These are phyloP conservation scores for Benitochromis conjunctus DNA, from an alignment of 2,113 vertebrate genomes.

Conservation along the genomic window DNA sequence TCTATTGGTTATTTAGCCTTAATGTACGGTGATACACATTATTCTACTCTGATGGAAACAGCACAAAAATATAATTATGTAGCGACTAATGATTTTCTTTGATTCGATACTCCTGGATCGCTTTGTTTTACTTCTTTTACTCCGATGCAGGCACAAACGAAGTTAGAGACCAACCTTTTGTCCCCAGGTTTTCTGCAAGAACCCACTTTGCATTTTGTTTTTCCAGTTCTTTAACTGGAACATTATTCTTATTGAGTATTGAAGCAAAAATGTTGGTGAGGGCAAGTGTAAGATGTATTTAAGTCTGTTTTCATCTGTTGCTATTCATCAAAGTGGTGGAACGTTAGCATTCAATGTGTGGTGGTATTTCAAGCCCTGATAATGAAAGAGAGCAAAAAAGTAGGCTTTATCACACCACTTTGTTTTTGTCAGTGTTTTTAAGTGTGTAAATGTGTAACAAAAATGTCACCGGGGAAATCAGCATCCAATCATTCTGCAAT, in stretches of 20 bases:
- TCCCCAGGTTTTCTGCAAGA: neutral
- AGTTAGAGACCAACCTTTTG: neutral
- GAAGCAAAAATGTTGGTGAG: neutral
- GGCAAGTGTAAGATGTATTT: neutral
- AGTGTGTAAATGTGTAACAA: neutral
- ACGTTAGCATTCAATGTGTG: neutral
- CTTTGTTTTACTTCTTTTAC: neutral
- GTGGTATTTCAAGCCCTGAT: neutral
- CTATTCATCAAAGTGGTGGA: neutral
- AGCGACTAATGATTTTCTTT: neutral
- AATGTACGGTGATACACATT: conserved; percentile 3
- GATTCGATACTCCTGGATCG: neutral
- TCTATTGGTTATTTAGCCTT: conserved; percentile 14
- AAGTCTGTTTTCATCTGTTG: neutral
- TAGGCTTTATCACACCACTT: neutral
- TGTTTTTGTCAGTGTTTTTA: neutral
- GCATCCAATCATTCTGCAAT: neutral
- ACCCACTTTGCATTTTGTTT: neutral
- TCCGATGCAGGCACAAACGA: neutral
- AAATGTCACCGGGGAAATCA: neutral
- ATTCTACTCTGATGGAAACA: conserved; percentile 1
- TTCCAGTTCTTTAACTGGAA: neutral
- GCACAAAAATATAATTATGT: conserved; percentile 1
- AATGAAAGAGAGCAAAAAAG: neutral
- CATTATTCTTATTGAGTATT: neutral